These are phyloP conservation scores for Yponomeuta sedellus DNA, from an alignment of 2,888 invertebrate species.

Conservation along the genomic window DNA sequence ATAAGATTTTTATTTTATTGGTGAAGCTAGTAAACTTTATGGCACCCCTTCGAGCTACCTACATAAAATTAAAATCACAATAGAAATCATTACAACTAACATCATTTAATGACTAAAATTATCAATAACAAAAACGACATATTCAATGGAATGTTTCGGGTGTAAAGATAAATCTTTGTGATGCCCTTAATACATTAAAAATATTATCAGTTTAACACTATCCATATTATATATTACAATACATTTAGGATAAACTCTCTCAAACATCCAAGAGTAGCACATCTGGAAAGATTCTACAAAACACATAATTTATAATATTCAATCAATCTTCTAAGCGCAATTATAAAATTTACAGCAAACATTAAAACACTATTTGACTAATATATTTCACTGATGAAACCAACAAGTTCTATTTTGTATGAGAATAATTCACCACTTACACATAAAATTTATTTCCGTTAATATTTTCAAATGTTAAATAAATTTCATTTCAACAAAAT, in stretches of 20 bases:
- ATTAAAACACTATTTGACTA: slow-evolving; percentile 7
- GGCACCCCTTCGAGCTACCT: not conserved
- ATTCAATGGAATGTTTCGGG: slow-evolving; percentile 50
- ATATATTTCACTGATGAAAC: not conserved
- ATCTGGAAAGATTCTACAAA: not conserved
- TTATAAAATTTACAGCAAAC: slow-evolving; percentile 14
- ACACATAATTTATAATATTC: slow-evolving; percentile 5
- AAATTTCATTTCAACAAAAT: slow-evolving; percentile 2
- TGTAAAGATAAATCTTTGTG: slow-evolving; percentile 36
- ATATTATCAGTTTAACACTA: slow-evolving; percentile 38
- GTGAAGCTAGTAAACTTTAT: too few species aligned
- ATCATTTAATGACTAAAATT: slow-evolving; percentile 19
- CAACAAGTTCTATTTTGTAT: slow-evolving; percentile 5
- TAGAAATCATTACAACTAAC: not conserved
- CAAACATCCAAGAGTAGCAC: slow-evolving; percentile 49
- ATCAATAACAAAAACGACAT: slow-evolving; percentile 28
- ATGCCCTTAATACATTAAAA: slow-evolving; percentile 44
- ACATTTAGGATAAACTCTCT: slow-evolving; percentile 41
- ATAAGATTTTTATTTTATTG: too few species aligned
- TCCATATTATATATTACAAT: slow-evolving; percentile 23
- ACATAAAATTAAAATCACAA: slow-evolving; percentile 6
- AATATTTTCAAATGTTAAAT: slow-evolving; percentile 1
- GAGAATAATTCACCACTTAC: slow-evolving; percentile 2
- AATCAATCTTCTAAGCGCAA: slow-evolving; percentile 8
- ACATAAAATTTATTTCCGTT: not conserved